Base-by-base conservation (phyloP, 2,888 invertebrate species). In the Perdita meconis region DNA sequence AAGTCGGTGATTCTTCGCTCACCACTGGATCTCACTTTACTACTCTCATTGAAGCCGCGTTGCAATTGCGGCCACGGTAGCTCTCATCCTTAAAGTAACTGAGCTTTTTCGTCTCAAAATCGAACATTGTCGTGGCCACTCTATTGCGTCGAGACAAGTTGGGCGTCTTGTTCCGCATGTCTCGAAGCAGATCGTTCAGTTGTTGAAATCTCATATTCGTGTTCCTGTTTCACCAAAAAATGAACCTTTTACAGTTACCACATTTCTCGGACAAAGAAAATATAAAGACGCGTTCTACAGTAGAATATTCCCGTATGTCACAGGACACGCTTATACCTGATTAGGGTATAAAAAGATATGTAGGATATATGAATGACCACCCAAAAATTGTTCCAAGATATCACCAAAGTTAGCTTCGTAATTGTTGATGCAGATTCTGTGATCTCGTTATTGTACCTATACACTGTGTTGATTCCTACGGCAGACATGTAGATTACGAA, bases 101-200 rank as follows among this genome's bases (percentile, higher is more conserved):
- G 40, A 67, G 57, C 0, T 19, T 16, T 6, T 76, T 79, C 24
- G 50, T 65, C 30, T 72, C 69, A 2, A 68, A 55, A 19, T 80
- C 77, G 24, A 73, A 64, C 13, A 63, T 70, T 64, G 79, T 78
- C 34, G 71, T 60, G 12, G 84, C 16, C 2, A 86, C 81, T 42
- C 82, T 79, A 22, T 79, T 79, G 26, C 86, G 81, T 55, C 80
- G 85, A 0, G 88, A 83, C 0, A 83, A 81, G 5, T 87, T 59
- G 0, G 68, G 56, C 3, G 77, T 81, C 0, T 82, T 81, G 1
- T 82, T 81, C 22, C 82, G 26, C 84, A 87, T 84, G 8, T 51
- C n/a, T 24, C 44, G 65, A 34, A 89, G 68, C 10, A 78, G 59
- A 5, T 42, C 44, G 57, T 88, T 88, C 47, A 89, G 5, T 16